Evolutionary conservation across 2,888 invertebrate species (phyloP).

Genomic region (Limnephilus lunatus): DNA sequence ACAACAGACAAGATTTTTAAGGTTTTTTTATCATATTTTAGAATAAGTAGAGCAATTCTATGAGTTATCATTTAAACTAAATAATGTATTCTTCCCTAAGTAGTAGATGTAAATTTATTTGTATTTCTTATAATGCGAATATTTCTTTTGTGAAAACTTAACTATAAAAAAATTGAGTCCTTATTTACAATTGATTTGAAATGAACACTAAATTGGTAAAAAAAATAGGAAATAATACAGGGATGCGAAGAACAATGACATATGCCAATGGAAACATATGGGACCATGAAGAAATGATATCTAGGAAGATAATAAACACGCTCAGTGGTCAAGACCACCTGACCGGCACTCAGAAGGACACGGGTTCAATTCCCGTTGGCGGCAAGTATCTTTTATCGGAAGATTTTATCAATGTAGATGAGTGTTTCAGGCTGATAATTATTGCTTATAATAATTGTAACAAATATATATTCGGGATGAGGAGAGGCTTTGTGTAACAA

Average conservation of each 20-base stretch:
- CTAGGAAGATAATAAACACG: slow-evolving; percentile 15
- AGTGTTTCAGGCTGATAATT: no score
- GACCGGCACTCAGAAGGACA: no score
- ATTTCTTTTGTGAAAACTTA: neutral
- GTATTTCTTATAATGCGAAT: neutral
- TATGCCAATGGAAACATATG: slow-evolving; percentile 26
- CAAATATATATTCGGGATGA: no score
- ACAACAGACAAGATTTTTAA: no score
- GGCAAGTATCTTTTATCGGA: no score
- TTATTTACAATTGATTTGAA: no score
- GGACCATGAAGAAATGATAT: slow-evolving; percentile 34
- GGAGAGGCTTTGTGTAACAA: no score
- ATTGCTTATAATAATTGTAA: no score
- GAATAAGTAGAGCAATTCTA: neutral
- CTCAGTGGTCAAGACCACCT: no score
- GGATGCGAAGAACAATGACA: slow-evolving; percentile 15
- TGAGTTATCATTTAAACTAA: neutral
- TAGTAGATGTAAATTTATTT: neutral
- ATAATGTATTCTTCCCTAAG: neutral
- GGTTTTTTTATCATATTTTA: neutral
- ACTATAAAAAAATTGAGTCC: no score
- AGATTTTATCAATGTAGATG: no score
- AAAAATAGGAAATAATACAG: neutral
- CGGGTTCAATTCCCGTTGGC: no score
- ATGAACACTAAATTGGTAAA: neutral